Evolutionary conservation across 64 coral and sea anemone genomes (phyloP).

Genomic region (Porites australiensis): DNA sequence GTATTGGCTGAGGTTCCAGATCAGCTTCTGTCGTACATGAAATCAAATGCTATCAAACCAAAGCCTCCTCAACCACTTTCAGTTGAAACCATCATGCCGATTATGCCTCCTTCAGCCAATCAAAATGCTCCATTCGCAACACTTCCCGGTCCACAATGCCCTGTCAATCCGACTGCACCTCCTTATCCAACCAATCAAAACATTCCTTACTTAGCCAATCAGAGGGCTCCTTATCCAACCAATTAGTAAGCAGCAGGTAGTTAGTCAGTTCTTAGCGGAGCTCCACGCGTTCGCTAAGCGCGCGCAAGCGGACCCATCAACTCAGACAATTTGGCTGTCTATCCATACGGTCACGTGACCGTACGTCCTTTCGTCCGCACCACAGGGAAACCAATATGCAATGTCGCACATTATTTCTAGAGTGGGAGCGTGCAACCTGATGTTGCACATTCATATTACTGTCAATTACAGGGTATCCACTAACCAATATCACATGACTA

Average conservation of each 20-base stretch:
- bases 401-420: too few relatives aligned
- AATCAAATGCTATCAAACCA: conserved; percentile 68
- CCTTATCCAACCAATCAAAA: conserved; percentile 44
- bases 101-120: conserved; percentile 44
- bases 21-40: conserved; percentile 84
- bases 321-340: too few relatives aligned
- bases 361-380: too few relatives aligned
- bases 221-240: conserved; percentile 27
- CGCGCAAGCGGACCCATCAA: too few relatives aligned
- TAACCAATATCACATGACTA: too few relatives aligned
- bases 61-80: conserved; percentile 51
- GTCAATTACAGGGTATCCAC: too few relatives aligned
- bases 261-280: too few relatives aligned
- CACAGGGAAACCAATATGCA: too few relatives aligned
- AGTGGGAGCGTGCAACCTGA: too few relatives aligned
- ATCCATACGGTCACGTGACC: too few relatives aligned
- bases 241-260: background rate
- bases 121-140: conserved; percentile 51
- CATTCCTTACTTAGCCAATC: conserved; percentile 40
- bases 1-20: conserved; percentile 89
- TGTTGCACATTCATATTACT: too few relatives aligned
- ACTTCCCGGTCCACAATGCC: conserved; percentile 60
- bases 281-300: too few relatives aligned
- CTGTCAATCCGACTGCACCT: conserved; percentile 35
- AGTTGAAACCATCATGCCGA: conserved; percentile 27